A percentile compares a stretch with the other conserved stretches of the same genome.
Evolutionary conservation across 2,113 vertebrate species (phyloP).

Genomic region (Fulica atra): DNA sequence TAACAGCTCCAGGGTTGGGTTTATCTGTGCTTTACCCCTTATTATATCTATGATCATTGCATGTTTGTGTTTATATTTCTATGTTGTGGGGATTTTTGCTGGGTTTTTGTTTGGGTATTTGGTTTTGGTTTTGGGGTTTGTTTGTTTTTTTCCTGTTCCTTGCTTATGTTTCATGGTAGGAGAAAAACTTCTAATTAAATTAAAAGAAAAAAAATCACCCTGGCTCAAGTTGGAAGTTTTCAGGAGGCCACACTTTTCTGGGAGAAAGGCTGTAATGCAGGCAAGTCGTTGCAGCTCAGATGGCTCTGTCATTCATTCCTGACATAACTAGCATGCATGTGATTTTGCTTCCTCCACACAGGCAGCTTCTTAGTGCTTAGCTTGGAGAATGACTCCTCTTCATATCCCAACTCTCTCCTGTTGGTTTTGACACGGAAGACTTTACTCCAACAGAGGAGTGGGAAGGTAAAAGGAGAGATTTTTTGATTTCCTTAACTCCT

Average conservation of each 20-base stretch:
- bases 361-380: not conserved
- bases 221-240: not conserved
- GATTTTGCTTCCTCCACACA: not conserved
- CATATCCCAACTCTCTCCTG: not conserved
- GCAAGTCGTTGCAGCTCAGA: not conserved
- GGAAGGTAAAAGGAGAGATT: not conserved
- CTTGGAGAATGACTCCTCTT: not conserved
- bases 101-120: no score
- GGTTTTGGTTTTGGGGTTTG: no score
- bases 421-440: not conserved
- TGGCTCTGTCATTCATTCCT: not conserved
- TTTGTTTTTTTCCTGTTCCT: not conserved
- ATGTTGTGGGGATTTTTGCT: no score
- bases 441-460: not conserved
- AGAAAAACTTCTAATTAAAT: not conserved
- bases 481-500: not conserved
- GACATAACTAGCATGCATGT: not conserved
- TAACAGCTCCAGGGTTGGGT: not conserved
- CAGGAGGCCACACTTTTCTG: not conserved
- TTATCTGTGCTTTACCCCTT: not conserved
- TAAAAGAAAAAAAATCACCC: not conserved
- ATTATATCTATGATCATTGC: not conserved
- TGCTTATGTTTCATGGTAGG: not conserved
- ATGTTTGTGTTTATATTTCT: not conserved
- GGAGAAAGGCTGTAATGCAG: not conserved